These are phyloP conservation scores for Diplogasteroides magnus DNA, from an alignment of 1,140 invertebrate genomes.

Conservation along the genomic window DNA sequence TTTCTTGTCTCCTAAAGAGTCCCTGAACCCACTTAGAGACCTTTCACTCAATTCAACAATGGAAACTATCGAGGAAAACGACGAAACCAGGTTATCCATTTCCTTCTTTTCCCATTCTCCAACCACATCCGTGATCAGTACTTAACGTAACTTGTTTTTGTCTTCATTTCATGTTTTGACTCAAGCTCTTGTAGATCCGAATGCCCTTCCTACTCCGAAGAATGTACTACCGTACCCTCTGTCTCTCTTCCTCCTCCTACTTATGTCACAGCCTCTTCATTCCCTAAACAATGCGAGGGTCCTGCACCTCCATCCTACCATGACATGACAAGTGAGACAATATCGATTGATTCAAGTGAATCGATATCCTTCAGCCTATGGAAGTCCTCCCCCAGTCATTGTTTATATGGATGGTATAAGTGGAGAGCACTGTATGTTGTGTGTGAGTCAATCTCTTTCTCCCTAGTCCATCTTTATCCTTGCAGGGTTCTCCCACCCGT, in stretches of 20 bases:
- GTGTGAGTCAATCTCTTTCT: neutral
- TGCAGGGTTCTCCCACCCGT: neutral
- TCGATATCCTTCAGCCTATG: neutral
- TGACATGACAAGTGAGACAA: neutral
- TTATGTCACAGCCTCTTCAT: neutral
- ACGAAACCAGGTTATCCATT: too few species aligned
- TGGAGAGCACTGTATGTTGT: neutral
- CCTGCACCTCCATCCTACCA: neutral
- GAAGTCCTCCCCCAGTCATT: neutral
- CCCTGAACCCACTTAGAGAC: too few species aligned
- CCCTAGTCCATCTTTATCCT: neutral
- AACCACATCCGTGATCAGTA: too few species aligned
- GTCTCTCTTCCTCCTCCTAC: neutral
- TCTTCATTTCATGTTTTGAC: too few species aligned
- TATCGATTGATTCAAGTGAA: neutral
- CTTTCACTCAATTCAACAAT: too few species aligned
- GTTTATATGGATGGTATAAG: neutral
- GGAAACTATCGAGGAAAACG: too few species aligned
- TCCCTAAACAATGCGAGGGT: neutral
- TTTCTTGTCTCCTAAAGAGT: too few species aligned
- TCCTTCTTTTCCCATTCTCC: too few species aligned
- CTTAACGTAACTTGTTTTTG: too few species aligned
- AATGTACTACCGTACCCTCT: too few species aligned
- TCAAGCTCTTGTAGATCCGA: too few species aligned
- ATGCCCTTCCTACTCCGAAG: too few species aligned